A percentile compares a stretch with the other conserved stretches of the same genome.
Conservation (phyloP, 2,113 vertebrate genomes). For the Apus apus region DNA sequence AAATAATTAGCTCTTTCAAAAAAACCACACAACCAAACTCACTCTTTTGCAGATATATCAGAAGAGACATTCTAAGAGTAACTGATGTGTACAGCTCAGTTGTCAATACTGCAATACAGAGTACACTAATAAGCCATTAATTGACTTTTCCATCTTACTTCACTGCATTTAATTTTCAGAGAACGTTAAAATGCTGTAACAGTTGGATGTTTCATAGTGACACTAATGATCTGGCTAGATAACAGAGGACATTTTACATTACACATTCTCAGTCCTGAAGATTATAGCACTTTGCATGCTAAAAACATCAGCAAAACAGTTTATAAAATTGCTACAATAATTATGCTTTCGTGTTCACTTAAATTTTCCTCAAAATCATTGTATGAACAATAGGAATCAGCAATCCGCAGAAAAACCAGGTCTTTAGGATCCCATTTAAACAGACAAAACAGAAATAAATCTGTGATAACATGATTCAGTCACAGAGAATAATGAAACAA, state of each 20-base stretch:
- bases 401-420: not conserved
- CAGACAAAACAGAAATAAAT: not conserved
- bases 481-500: not conserved
- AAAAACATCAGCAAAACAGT: not conserved
- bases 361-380: not conserved
- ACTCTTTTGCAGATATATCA: slow-evolving; percentile 12
- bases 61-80: not conserved
- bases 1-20: not conserved
- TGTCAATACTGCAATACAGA: slow-evolving; percentile 68
- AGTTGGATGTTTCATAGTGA: slow-evolving; percentile 52
- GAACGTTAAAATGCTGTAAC: slow-evolving; percentile 66
- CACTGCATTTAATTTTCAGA: slow-evolving; percentile 71
- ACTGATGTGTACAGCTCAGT: slow-evolving; percentile 14
- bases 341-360: not conserved
- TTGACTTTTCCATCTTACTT: slow-evolving; percentile 76
- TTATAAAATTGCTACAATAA: not conserved
- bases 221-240: slow-evolving; percentile 70
- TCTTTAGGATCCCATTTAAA: not conserved
- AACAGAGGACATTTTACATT: slow-evolving; percentile 50
- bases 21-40: not conserved
- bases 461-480: not conserved
- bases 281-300: not conserved
- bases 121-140: slow-evolving; percentile 77
- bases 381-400: not conserved
- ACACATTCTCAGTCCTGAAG: not conserved